Percentiles rank a stretch among this genome's conserved stretches.
phyloP scores from a whole-genome alignment of 2,888 invertebrate genomes.

The Arrhopalites spinosus region DNA sequence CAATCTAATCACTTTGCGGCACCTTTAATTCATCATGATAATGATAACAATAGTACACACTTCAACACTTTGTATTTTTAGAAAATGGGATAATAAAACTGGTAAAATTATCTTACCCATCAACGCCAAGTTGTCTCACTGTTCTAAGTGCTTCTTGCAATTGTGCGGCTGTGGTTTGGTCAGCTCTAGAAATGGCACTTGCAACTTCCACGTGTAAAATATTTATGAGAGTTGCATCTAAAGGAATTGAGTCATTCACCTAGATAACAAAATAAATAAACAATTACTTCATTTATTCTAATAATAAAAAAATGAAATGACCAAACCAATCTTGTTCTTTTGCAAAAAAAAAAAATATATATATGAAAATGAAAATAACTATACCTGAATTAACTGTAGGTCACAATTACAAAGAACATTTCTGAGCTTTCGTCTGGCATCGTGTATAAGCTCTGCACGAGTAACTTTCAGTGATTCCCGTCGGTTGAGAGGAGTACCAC shows the following conservation, averaged over 20 bases:
- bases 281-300: neutral
- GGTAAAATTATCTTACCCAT: no score
- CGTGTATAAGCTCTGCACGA: conserved; percentile 59
- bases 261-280: conserved; percentile 2
- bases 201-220: conserved; percentile 77
- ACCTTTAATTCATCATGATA: conserved; percentile 61
- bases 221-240: conserved; percentile 63
- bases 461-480: conserved; percentile 55
- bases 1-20: conserved; percentile 73
- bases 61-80: no score
- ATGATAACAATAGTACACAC: neutral
- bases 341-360: no score
- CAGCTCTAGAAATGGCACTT: conserved; percentile 78
- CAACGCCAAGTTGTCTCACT: conserved; percentile 72
- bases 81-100: no score
- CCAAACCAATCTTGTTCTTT: no score
- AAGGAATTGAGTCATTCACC: conserved; percentile 25
- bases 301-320: no score
- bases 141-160: conserved; percentile 83
- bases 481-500: conserved; percentile 23
- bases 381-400: conserved; percentile 55
- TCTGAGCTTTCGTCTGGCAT: conserved; percentile 85
- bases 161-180: conserved; percentile 74
- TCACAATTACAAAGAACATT: conserved; percentile 89
- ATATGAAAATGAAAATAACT: neutral